phyloP scores from a whole-genome alignment of 2,888 invertebrate genomes.

The Dendrolimus pini region DNA sequence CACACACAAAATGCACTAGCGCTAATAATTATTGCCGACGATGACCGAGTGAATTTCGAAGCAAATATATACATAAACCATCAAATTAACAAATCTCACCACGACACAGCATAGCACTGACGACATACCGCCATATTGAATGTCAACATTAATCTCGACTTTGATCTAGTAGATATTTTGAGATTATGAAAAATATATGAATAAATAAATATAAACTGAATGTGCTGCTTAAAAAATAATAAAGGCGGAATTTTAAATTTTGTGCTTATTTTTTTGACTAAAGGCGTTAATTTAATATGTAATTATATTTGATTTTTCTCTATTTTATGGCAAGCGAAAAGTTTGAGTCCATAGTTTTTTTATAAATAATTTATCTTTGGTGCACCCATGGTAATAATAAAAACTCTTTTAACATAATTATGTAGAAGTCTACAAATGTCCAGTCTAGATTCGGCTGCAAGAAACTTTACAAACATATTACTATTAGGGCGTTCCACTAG shows the following conservation, averaged over 20 bases:
- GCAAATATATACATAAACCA: conserved; percentile 42
- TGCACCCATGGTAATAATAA: too few species aligned
- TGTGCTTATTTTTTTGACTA: conserved; percentile 64
- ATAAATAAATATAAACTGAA: conserved; percentile 14
- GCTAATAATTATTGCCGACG: conserved; percentile 25
- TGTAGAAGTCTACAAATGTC: too few species aligned
- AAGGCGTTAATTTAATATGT: conserved; percentile 43
- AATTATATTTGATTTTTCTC: conserved; percentile 49
- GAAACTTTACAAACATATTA: too few species aligned
- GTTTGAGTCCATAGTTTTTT: not conserved
- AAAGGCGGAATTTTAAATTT: conserved; percentile 54
- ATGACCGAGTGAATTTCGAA: conserved; percentile 29
- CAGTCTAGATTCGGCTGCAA: too few species aligned
- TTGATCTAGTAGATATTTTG: conserved; percentile 36
- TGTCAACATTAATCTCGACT: conserved; percentile 80
- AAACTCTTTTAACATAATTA: too few species aligned
- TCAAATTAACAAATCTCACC: conserved; percentile 83
- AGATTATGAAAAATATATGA: conserved; percentile 21
- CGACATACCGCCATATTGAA: conserved; percentile 97
- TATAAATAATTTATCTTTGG: too few species aligned
- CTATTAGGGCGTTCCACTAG: too few species aligned
- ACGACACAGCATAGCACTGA: conserved; percentile 98
- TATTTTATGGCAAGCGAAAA: conserved; percentile 34
- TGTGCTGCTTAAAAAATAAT: conserved; percentile 25
- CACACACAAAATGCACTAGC: conserved; percentile 26